These are phyloP conservation scores for Actinia equina DNA, from an alignment of 64 coral and sea anemone species.

Conservation along the genomic window DNA sequence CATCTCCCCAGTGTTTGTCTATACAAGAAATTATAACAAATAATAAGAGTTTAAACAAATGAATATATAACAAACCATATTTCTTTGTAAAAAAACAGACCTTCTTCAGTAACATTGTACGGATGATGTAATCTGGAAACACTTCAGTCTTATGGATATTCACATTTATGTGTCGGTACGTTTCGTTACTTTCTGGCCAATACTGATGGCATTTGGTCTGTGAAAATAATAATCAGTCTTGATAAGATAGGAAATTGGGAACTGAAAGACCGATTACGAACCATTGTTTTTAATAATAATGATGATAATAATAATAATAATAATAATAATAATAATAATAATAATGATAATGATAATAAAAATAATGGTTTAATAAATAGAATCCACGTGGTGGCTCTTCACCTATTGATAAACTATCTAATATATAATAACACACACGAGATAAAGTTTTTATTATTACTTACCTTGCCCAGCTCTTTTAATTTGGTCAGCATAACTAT, in stretches of 20 bases:
- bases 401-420: no score
- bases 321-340: no score
- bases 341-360: no score
- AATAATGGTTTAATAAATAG: no score
- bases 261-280: neutral
- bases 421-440: no score
- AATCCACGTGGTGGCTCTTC: no score
- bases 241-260: neutral
- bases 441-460: neutral
- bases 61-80: no score
- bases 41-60: no score
- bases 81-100: neutral
- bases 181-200: conserved; percentile 63
- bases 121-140: conserved; percentile 73
- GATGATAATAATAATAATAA: no score
- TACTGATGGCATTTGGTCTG: conserved; percentile 84
- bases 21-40: neutral
- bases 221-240: neutral
- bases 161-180: conserved; percentile 43
- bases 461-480: conserved; percentile 20
- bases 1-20: conserved; percentile 16
- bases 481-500: conserved; percentile 45
- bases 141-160: conserved; percentile 59
- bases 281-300: no score
- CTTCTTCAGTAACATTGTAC: conserved; percentile 63